phyloP scores from a whole-genome alignment of 2,113 vertebrate species.

The Rhinichthys klamathensis region DNA sequence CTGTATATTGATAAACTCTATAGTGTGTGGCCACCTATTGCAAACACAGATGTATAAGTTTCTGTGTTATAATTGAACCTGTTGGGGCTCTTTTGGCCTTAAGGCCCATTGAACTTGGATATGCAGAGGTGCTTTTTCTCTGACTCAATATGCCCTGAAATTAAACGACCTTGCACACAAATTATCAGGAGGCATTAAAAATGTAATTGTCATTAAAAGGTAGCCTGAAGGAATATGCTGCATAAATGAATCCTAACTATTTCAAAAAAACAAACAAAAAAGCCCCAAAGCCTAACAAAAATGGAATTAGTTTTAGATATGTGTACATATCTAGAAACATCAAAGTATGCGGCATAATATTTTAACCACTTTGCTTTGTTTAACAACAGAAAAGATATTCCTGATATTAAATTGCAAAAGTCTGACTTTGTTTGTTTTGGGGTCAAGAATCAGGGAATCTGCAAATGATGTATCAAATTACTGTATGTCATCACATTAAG shows the following conservation, averaged over 20 bases:
- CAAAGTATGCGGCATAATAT: neutral
- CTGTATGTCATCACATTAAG: neutral
- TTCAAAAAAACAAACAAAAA: neutral
- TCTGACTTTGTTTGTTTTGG: neutral
- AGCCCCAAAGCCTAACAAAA: neutral
- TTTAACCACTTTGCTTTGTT: neutral
- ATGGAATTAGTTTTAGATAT: neutral
- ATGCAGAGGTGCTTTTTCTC: neutral
- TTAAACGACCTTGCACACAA: slow-evolving; percentile 10
- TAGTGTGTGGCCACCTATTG: neutral
- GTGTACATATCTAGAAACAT: neutral
- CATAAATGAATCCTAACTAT: neutral
- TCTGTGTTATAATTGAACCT: neutral
- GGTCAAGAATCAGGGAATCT: neutral
- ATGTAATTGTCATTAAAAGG: slow-evolving; percentile 35
- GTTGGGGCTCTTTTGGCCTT: neutral
- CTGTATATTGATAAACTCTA: neutral
- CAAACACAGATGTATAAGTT: slow-evolving; percentile 3
- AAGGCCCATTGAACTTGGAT: slow-evolving; percentile 12
- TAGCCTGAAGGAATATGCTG: slow-evolving; percentile 13
- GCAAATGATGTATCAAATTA: neutral
- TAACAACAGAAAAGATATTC: neutral
- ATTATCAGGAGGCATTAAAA: slow-evolving; percentile 19
- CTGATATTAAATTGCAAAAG: neutral
- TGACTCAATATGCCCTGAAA: slow-evolving; percentile 6